Base-by-base conservation (phyloP, 2,113 vertebrate species). In the Dasyprocta punctata region DNA sequence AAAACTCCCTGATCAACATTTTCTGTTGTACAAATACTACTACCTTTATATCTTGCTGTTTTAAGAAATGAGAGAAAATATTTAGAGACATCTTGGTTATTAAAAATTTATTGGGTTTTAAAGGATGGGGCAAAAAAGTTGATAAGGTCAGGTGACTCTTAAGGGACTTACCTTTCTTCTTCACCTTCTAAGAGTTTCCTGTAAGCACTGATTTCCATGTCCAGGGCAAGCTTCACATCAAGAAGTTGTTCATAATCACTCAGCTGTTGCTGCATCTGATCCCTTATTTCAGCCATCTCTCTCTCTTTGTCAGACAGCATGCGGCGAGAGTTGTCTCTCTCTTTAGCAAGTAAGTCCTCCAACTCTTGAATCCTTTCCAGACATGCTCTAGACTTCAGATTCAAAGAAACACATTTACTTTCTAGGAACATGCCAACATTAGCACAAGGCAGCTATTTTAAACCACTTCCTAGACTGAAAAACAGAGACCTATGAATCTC, bases 151-250 rank as follows among this genome's bases (percentile, higher is more conserved):
- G 1, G 20, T 9, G 49, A 63, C 12, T 22, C 4, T 3, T 3
- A 49, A 63, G 33, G 65, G 65, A 10, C 91, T 95, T 97, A 99
- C 99, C 99, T 99, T 93, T 99, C 99, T 71, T 99, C 99, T 97
- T 99, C 99, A 24, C 99, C 99, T 92, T 99, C 99, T 94, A 99
- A 96, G 49, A 99, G 98, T 71, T 99, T 99, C 93, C 99, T 98
- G 75, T 99, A 99, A 61, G 99, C 99, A 16, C 89, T 99, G 96
- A 99, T 99, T 98, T 99, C 99, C 99, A 99, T 99, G 98, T 99
- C 99, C 93, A 99, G 98, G 16, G 99, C 99, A 90, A 99, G 98
- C 92, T 99, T 99, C 5, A 99, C 99, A 86, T 99, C 99, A 90
- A 99, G 98, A 91, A 99, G 99, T 71, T 99, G 98, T 20, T 99